These are phyloP conservation scores for Biston stratarius DNA, from an alignment of 2,888 invertebrate genomes.

Conservation along the genomic window DNA sequence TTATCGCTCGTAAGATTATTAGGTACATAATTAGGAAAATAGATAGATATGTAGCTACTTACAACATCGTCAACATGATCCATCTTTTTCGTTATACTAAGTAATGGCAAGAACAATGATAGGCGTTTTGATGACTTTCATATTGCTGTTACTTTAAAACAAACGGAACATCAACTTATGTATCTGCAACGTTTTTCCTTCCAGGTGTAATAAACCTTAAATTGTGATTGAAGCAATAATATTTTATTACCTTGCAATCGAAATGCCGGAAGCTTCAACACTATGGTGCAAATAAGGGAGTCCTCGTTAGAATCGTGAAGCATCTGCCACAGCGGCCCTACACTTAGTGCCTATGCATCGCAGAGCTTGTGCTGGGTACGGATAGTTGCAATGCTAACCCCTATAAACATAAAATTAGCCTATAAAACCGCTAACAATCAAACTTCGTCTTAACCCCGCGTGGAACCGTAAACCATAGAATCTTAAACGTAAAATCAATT, in stretches of 20 bases:
- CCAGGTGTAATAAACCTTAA: constrained; percentile 40
- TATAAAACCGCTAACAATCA: constrained; percentile 60
- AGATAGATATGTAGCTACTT: too few species aligned
- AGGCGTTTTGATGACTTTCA: too few species aligned
- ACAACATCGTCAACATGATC: too few species aligned
- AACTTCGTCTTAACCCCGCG: constrained; percentile 53
- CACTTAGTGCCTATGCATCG: not conserved
- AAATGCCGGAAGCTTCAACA: constrained; percentile 54
- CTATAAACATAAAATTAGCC: constrained; percentile 53
- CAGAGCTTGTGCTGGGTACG: constrained; percentile 2
- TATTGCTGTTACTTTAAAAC: too few species aligned
- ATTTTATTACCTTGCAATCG: constrained; percentile 52
- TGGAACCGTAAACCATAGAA: constrained; percentile 46
- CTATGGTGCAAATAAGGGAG: constrained; percentile 51
- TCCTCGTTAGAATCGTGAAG: constrained; percentile 45
- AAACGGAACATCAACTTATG: too few species aligned
- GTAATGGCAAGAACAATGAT: too few species aligned
- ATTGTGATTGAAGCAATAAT: constrained; percentile 56
- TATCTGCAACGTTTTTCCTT: too few species aligned
- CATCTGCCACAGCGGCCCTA: constrained; percentile 38
- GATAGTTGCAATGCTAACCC: constrained; percentile 19
- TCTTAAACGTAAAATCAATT: constrained; percentile 55
- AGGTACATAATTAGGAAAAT: too few species aligned
- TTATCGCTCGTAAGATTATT: too few species aligned
- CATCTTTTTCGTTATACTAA: too few species aligned